Base-by-base conservation (phyloP, 1,140 invertebrate species). In the Leptinotarsa lineolata region DNA sequence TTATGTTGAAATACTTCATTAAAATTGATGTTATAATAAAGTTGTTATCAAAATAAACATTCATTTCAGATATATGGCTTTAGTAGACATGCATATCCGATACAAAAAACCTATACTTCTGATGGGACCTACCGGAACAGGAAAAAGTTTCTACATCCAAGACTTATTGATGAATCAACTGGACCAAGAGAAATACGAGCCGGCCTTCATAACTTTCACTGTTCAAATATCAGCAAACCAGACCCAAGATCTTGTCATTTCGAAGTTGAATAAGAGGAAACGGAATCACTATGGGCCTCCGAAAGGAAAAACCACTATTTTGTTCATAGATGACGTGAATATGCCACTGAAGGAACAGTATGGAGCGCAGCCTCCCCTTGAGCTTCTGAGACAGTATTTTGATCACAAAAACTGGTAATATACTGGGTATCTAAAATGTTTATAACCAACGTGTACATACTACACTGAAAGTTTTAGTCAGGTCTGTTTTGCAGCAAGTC, bases 271-370 rank as follows among this genome's bases (percentile, higher is more conserved):
- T 67, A 96, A 95, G 85, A 87, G 90, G 80, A 89, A 92, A 75
- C 92, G 92, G 81, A 92, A 93, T 72, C 90, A 92, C 67, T 97
- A 91, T 84, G 94, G 94, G 0, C 93, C 95, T 3, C 90, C 92
- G 3, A 88, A 89, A 76, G 93, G 93, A 6, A 93, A 93, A 81
- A 88, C 87, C 70, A 90, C 90, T 63, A 88, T 97, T 24, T 91
- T 97, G 48, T 97, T 97, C 85, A 91, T 97, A 58, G 96, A 98
- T 83, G 96, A 98, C 84, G 89, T 97, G 81, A 97, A 97, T 81
- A 95, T 97, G 94, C 95, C 96, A 0, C 88, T 90, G 2, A 92
- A 94, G 81, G 94, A 96, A 84, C 84, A 89, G 1, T 97, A 95
- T 81, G 95, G 95, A 3, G 93, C 95, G 0, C 95, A 97, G 85